phyloP scores from a whole-genome alignment of 1,140 invertebrate genomes.

The Gonatopus flavifemur region DNA sequence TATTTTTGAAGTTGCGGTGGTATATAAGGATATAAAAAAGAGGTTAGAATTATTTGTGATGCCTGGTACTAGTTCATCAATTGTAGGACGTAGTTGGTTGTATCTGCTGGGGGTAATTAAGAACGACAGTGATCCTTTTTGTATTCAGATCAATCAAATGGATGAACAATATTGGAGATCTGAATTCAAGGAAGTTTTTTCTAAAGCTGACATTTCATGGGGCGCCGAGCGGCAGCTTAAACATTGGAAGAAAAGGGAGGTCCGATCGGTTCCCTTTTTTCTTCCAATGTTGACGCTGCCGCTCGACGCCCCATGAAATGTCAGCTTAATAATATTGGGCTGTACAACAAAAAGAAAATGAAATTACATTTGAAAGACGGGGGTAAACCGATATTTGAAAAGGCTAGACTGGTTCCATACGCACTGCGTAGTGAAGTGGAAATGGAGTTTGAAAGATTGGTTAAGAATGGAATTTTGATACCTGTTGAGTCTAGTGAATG shows the following conservation, averaged over 20 bases:
- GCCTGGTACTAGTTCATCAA: conserved; percentile 8
- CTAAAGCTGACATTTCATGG: no score
- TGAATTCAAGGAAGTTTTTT: no score
- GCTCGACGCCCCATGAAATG: no score
- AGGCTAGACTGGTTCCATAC: not conserved
- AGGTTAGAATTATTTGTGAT: conserved; percentile 16
- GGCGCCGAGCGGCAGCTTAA: no score
- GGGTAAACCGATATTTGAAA: not conserved
- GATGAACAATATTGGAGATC: no score
- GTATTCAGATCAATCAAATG: no score
- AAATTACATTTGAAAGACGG: not conserved
- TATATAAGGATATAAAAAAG: not conserved
- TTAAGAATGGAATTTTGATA: not conserved
- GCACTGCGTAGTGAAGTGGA: not conserved
- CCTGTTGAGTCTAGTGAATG: not conserved
- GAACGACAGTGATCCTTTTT: no score
- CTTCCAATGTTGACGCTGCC: no score
- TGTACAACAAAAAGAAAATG: conserved; percentile 1
- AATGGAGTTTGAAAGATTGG: not conserved
- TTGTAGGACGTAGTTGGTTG: conserved; percentile 19
- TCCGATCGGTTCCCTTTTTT: no score
- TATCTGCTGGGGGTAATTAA: no score
- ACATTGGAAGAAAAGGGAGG: no score
- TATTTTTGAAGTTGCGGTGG: conserved; percentile 4
- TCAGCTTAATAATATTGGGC: not conserved